Base-by-base conservation (phyloP, 2,113 vertebrate genomes). In the Xiphias gladius region DNA sequence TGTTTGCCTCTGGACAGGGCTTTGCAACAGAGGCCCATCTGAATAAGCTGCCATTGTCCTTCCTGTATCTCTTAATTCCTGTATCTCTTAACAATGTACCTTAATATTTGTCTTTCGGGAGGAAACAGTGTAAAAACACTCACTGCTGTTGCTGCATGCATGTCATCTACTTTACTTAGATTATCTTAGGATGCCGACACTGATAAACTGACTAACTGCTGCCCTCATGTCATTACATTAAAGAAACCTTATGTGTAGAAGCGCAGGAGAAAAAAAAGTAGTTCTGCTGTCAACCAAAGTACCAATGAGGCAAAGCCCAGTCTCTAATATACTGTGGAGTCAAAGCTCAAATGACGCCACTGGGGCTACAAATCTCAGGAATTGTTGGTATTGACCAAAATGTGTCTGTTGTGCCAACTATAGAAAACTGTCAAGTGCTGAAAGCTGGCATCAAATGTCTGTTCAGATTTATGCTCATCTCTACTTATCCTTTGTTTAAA, bases 31-130 rank as follows among this genome's bases (percentile, higher is more conserved):
- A 20, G 24, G n/a, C 26, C 24, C 37, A 73, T 32, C 76, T 73
- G 41, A 63, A 73, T 30, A 62, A 65, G 28, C 52, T 12, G 13
- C 35, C 30, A 16, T 62, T 65, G 12, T 41, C 52, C 17, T 37
- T 82, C n/a, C 43, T 69, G 32, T 32, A 30, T 57, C 69, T 71
- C n/a, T 28, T 69, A 57, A 64, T 57, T 79, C 61, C 71, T 67
- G n/a, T n/a, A n/a, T n/a, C n/a, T n/a, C n/a, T n/a, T n/a, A 52
- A 28, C n/a, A 71, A 30, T 54, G 20, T 13, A 57, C 66, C 1
- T 22, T 50, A 32, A 43, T 74, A 26, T 46, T 67, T 67, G 37
- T 63, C 17, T 62, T 28, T 28, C 0, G 1, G 11, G 11, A 19
- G 9, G 32, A 61, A 67, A 43, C 10, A 0, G 6, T 68, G 30